Evolutionary conservation across 2,888 invertebrate species (phyloP), one percentile per base, ranked within the genome.

Genomic region (Sesamia inferens): DNA sequence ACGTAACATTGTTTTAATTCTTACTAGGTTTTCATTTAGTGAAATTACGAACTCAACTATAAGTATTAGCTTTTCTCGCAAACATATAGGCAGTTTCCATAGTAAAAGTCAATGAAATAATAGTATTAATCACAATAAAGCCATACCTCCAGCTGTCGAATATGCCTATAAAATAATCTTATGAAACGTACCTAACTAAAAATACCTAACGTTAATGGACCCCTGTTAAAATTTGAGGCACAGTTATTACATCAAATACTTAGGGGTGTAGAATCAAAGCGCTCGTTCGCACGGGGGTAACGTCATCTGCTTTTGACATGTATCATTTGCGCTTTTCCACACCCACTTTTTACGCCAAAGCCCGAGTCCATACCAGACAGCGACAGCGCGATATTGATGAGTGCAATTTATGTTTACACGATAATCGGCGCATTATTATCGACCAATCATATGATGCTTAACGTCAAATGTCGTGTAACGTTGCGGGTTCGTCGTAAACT

Each of bases 311-410:
- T 89, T 88, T 86, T 92, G 95, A 93, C 94, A 64, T 76, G 91
- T 94, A 92, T 93, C 90, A 94, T 94, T 95, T 95, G 94, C 89
- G 91, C 93, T 93, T 94, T 92, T 94, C 90, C 90, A 90, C 93
- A 92, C 93, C 93, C 91, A 91, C 93, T 91, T 91, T 89, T 92
- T 93, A 90, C 72, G 68, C 55, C 55, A 62, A 42, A 4, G 48
- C 70, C 69, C 76, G 76, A 68, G 75, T 81, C 64, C 74, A 66
- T 62, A 47, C 44, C 24, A 55, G 66, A 59, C 63, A 73, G 31
- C 54, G 68, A 58, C 63, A 68, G 47, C 39, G 16, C 59, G 57
- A 68, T 63, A 80, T 71, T 76, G 68, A 64, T 31, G 31, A 69
- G 47, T 77, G 72, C 66, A 68, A 70, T 71, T 74, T 66, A 74